Base-by-base conservation (phyloP, 2,888 invertebrate species). In the Sipunculus nudus region DNA sequence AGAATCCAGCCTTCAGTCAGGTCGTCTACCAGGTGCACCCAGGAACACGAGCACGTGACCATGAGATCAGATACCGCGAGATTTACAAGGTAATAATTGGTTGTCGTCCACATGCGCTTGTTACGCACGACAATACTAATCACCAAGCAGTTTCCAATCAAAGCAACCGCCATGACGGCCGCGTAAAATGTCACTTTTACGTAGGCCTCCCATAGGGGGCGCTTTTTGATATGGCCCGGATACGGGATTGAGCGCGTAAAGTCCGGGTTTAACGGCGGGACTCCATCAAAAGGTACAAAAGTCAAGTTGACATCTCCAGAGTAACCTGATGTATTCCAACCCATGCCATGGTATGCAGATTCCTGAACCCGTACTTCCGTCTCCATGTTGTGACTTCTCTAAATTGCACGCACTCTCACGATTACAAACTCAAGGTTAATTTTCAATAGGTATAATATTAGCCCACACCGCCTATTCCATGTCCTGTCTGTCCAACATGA, bases 1-100 rank as follows among this genome's bases (percentile, higher is more conserved):
- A 93, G 82, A 66, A 90, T 86, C 80, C 89, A 94, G 73, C 91
- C 91, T 84, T 93, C 92, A 75, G 88, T 91, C 73, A 92, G 88
- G 78, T 92, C 90, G 43, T 89, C 86, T 16, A 89, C 87, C 65
- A 93, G 84, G 83, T 91, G 89, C 73, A 93, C 89, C 88, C 90
- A 89, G 0, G 93, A 91, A n/a, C n/a, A n/a, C n/a, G n/a, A n/a
- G n/a, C n/a, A 59, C 0, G 73, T 76, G 21, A 80, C 75, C 32
- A 78, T 53, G 38, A 80, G 68, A 53, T 80, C 79, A 0, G 78
- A 72, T 10, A 79, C 64, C 3, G 78, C 78, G 57, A 80, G 68
- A 53, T 80, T 80, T 29, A 78, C 73, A 39, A 80, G 71, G 70
- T 79, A 79, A 55, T 67, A 79, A 65, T 80, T 80, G 23, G 77